A percentile compares a stretch with the other conserved stretches of the same genome.
These are phyloP conservation scores for Cyprinella venusta DNA, from an alignment of 2,797 vertebrate genomes.

Conservation along the genomic window DNA sequence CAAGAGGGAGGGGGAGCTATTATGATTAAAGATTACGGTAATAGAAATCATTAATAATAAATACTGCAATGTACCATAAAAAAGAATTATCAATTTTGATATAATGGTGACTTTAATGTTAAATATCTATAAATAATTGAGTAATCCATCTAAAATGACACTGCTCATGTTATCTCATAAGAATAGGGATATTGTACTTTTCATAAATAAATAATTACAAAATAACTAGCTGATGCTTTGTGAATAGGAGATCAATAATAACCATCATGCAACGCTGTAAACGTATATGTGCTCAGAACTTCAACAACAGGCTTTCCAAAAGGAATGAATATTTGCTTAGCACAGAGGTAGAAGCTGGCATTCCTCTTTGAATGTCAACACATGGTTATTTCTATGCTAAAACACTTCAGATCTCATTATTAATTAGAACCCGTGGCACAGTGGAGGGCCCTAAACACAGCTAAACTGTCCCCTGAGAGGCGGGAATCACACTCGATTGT, in stretches of 20 bases:
- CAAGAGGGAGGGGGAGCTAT: neutral
- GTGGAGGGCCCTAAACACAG: constrained; percentile 31
- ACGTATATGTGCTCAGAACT: neutral
- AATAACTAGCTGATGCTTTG: neutral
- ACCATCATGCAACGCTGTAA: neutral
- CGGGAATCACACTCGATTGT: constrained; percentile 34
- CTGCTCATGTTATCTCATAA: neutral
- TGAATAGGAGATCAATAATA: neutral
- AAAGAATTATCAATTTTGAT: neutral
- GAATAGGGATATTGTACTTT: neutral
- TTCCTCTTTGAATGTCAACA: constrained; percentile 41
- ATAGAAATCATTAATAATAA: too few species aligned
- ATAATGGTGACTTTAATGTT: neutral
- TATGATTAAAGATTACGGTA: neutral
- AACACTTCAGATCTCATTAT: constrained; percentile 47
- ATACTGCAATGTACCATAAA: neutral
- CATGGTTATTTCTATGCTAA: constrained; percentile 33
- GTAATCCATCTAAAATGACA: neutral
- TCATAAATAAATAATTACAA: neutral
- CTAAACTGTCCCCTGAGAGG: constrained; percentile 35
- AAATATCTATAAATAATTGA: neutral
- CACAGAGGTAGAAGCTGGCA: constrained; percentile 17
- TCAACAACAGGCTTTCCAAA: constrained; percentile 8
- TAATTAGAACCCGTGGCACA: constrained; percentile 54
- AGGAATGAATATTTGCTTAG: constrained; percentile 16